phyloP scores from a whole-genome alignment of 1,140 invertebrate species.

The Drosophila prosaltans region DNA sequence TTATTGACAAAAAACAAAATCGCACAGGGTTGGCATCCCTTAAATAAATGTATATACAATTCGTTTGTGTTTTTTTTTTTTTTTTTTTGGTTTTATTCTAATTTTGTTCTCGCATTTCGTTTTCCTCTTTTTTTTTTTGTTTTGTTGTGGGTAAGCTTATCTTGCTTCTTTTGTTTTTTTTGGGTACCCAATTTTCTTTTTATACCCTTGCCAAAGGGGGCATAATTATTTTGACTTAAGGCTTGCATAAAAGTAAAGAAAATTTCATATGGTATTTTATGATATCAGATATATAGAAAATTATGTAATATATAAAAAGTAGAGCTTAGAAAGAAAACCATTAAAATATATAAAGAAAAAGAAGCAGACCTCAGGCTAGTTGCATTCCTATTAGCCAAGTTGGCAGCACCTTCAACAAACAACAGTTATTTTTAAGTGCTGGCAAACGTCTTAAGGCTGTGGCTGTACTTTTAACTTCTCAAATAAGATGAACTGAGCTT shows the following conservation, averaged over 20 bases:
- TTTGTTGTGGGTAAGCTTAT: constrained; percentile 15
- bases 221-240: background rate
- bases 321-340: too few species aligned
- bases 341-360: too few species aligned
- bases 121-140: constrained; percentile 1
- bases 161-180: constrained; percentile 33
- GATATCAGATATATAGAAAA: too few species aligned
- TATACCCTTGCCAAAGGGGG: constrained; percentile 2
- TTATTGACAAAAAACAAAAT: constrained; percentile 59
- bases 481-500: too few species aligned
- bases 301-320: too few species aligned
- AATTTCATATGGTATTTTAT: too few species aligned
- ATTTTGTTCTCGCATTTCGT: constrained; percentile 50
- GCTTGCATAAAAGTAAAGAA: background rate
- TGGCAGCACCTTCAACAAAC: too few species aligned
- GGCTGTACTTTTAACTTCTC: too few species aligned
- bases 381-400: too few species aligned
- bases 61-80: constrained; percentile 26
- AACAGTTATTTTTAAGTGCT: too few species aligned
- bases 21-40: background rate
- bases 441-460: too few species aligned
- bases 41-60: constrained; percentile 5
- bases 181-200: constrained; percentile 36
- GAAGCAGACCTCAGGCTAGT: too few species aligned
- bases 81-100: constrained; percentile 45